Conservation (phyloP, 1,140 invertebrate genomes). For the Bilobella aurantiaca region DNA sequence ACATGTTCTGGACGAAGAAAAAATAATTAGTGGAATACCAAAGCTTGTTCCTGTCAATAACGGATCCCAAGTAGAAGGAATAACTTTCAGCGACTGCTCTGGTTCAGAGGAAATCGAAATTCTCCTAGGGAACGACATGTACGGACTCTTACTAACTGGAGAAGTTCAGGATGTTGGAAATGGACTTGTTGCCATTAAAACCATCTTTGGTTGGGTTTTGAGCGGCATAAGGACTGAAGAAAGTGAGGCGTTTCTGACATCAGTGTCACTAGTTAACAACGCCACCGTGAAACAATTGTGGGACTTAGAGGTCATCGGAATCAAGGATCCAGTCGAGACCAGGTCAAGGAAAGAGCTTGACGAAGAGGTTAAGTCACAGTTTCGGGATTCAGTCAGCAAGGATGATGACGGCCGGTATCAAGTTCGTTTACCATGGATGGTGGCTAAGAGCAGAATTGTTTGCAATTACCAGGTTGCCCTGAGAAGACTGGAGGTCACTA, state of each 20-base stretch:
- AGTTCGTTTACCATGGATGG: constrained; percentile 37
- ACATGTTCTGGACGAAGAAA: not conserved
- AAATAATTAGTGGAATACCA: not conserved
- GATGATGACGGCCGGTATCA: constrained; percentile 35
- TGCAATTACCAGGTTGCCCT: constrained; percentile 30
- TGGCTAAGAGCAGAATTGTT: constrained; percentile 30
- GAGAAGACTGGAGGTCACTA: constrained; percentile 25
- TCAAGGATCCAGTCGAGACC: constrained; percentile 37
- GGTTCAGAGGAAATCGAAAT: constrained; percentile 5
- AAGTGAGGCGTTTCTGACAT: not conserved
- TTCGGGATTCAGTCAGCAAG: constrained; percentile 34
- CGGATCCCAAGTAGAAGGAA: not conserved
- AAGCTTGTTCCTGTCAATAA: not conserved
- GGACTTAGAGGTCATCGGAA: constrained; percentile 38
- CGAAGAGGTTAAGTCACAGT: constrained; percentile 33
- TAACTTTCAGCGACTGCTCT: too few species aligned
- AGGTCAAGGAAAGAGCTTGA: constrained; percentile 30
- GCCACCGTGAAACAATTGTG: constrained; percentile 37
- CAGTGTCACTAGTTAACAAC: constrained; percentile 24
- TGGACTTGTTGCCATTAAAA: constrained; percentile 29
- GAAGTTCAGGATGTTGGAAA: not conserved
- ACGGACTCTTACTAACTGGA: constrained; percentile 10
- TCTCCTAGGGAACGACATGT: constrained; percentile 11
- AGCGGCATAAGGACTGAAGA: constrained; percentile 29
- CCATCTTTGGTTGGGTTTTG: constrained; percentile 38